Evolutionary conservation across 2,797 vertebrate species (phyloP), one percentile per base, ranked within the genome.

Genomic region (Chrosomus eos): DNA sequence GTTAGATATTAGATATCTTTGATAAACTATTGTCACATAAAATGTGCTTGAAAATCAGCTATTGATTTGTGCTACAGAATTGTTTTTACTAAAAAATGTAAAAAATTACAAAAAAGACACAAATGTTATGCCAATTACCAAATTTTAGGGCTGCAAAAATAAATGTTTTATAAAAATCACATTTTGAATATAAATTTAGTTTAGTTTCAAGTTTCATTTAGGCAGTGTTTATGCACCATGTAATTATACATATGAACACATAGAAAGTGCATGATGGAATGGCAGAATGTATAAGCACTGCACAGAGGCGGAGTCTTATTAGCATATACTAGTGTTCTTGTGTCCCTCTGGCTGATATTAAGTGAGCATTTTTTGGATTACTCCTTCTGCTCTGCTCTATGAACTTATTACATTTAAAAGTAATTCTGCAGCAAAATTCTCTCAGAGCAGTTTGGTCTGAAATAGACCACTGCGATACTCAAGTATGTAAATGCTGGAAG

Each of bases 251-350:
- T 36, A 38, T 73, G 43, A 73, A 55, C 55, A 80, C 68, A 83
- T 16, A 77, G 53, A 55, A 60, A 33, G 45, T 51, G 21, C 19
- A 21, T 66, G 67, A 87, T 72, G 53, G 19, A 72, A 71, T 43
- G 64, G 53, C 64, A 74, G 73, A 36, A 55, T 77, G 51, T 71
- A 40, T 40, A 85, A 75, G 67, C 66, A 55, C 23, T 33, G 75
- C 76, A 80, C 67, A 43, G 77, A 21, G 73, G 67, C 48, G 26
- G 26, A 75, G 43, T 76, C 60, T 79, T 82, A 67, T 87, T 85
- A 88, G 64, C 85, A 85, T 87, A 80, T 85, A 68, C 53, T 82
- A 28, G 86, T 79, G 68, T 58, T 53, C 13, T 40, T 80, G 33
- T 76, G 68, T 84, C 66, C 55, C 58, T 77, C 40, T 73, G 80